These are phyloP conservation scores for Morpho deidamia DNA, from an alignment of 2,888 invertebrate species.

Conservation along the genomic window DNA sequence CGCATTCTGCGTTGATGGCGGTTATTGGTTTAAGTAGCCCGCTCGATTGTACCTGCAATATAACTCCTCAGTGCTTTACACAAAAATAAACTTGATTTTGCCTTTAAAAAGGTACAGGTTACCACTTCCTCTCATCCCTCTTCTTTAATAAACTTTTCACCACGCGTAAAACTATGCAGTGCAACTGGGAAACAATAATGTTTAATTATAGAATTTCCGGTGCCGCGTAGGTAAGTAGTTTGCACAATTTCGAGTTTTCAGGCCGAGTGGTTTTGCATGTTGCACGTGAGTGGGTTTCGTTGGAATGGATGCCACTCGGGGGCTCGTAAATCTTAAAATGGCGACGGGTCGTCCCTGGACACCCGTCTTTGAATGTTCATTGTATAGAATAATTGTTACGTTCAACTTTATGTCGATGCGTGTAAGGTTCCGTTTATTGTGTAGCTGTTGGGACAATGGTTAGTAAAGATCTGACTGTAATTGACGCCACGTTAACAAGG, in stretches of 20 bases:
- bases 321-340: constrained; percentile 57
- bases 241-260: constrained; percentile 47
- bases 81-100: no score
- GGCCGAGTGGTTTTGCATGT: constrained; percentile 66
- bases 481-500: constrained; percentile 8
- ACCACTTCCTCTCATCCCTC: no score
- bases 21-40: no score
- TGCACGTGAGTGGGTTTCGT: constrained; percentile 54
- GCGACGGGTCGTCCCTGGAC: constrained; percentile 50
- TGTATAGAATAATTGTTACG: constrained; percentile 31
- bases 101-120: no score
- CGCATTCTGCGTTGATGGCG: no score
- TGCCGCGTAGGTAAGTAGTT: constrained; percentile 35
- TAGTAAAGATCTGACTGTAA: constrained; percentile 12
- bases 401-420: constrained; percentile 12
- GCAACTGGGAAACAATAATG: constrained; percentile 13
- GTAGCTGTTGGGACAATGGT: neutral
- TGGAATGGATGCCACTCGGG: constrained; percentile 51
- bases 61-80: no score
- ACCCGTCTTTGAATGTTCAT: constrained; percentile 31
- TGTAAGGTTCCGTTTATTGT: constrained; percentile 2
- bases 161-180: no score
- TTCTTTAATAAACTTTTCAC: no score
- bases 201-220: constrained; percentile 43
- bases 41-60: no score